phyloP scores from a whole-genome alignment of 92 coral and sea anemone genomes.

The Siderastrea siderea region DNA sequence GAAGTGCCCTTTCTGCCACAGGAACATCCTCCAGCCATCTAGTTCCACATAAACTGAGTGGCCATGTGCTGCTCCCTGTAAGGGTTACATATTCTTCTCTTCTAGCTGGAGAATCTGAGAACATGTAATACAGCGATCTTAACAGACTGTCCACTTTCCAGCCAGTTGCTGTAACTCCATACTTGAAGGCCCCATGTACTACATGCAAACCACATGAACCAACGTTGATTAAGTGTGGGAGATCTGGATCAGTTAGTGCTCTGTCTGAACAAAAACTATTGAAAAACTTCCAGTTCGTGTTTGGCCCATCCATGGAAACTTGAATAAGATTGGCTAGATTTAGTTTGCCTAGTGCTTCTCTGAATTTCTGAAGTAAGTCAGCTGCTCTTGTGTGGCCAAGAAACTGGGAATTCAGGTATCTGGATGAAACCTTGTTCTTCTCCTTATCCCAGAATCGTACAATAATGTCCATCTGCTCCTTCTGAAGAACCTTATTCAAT shows the following conservation, averaged over 20 bases:
- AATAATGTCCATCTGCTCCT: slow-evolving; percentile 55
- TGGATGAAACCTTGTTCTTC: slow-evolving; percentile 39
- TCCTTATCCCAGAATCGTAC: slow-evolving; percentile 56
- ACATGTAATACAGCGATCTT: slow-evolving; percentile 12
- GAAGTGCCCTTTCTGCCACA: slow-evolving; percentile 60
- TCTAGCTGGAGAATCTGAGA: slow-evolving; percentile 67
- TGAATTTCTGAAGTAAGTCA: slow-evolving; percentile 53
- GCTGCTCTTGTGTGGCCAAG: slow-evolving; percentile 61
- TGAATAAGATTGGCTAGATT: slow-evolving; percentile 44
- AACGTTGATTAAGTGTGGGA: slow-evolving; percentile 42
- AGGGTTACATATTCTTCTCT: slow-evolving; percentile 37
- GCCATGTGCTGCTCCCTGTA: slow-evolving; percentile 45
- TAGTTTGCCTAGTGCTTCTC: slow-evolving; percentile 30
- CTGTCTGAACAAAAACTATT: slow-evolving; percentile 36
- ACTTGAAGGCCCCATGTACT: slow-evolving; percentile 62
- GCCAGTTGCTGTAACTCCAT: slow-evolving; percentile 44
- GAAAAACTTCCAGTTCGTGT: slow-evolving; percentile 63
- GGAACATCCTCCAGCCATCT: slow-evolving; percentile 57
- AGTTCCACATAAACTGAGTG: slow-evolving; percentile 47
- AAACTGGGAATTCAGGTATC: slow-evolving; percentile 56
- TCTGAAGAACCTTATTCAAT: slow-evolving; percentile 34
- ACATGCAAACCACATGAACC: slow-evolving; percentile 64
- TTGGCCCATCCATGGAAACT: slow-evolving; percentile 72
- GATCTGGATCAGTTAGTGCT: slow-evolving; percentile 45
- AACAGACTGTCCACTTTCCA: slow-evolving; percentile 57